Base-by-base conservation (phyloP, 2,113 vertebrate genomes). In the Varanus salvator region DNA sequence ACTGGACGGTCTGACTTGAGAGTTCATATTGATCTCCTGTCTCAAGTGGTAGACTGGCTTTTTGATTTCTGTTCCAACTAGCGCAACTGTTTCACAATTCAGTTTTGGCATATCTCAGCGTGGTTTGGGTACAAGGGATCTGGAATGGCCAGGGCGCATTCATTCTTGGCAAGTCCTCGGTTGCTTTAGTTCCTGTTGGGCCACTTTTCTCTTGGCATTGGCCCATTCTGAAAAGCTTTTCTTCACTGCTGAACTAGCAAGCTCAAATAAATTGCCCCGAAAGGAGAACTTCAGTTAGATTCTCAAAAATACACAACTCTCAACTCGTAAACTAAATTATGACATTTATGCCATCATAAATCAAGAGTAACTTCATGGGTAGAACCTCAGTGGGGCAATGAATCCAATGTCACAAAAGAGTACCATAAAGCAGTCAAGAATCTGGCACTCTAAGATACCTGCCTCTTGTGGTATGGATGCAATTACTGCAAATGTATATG, bases 271-370 rank as follows among this genome's bases (percentile, higher is more conserved):
- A 91, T 88, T 91, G 74, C 66, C 66, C 82, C 85, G 50, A 52
- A 91, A 85, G 82, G 66, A 50, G 75, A 85, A 8, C 81, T 71
- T 87, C 80, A 78, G 80, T 80, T 72, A 80, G 82, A 57, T 80
- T 84, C 82, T 88, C 75, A 87, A 75, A 87, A 82, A 90, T 87
- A 80, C 44, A 88, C 81, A 88, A 84, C 81, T 80, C 88, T 80
- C 75, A 54, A 85, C 29, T 85, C 88, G 0, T 80, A 85, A 84
- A 87, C 90, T 60, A 88, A 91, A 88, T 80, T 87, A 78, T 88
- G 86, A 78, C 90, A 91, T 91, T 91, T 85, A 85, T 76, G 66
- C 34, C 69, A 25, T 81, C 86, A 87, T 91, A 91, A 91, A 91
- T 91, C 86, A 85, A 52, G 74, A 85, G 74, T 71, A 91, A 91